Percentiles rank a stretch among this genome's conserved stretches.
Evolutionary conservation across 1,140 invertebrate species (phyloP).

Genomic region (Bradysia coprophila): DNA sequence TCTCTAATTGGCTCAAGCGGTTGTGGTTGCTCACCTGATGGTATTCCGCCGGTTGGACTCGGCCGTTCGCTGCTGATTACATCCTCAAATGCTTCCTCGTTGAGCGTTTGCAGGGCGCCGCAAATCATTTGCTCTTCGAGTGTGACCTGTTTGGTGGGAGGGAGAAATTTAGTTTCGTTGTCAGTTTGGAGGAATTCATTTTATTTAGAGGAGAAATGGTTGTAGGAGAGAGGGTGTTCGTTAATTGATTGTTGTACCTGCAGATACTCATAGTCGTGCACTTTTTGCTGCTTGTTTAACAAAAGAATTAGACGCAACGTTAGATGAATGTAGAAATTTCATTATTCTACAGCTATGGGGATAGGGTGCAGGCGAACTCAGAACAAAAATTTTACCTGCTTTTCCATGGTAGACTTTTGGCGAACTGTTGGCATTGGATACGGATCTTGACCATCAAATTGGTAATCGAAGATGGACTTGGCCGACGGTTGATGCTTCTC

Average conservation of each 20-base stretch:
- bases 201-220: no score
- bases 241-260: constrained; percentile 12
- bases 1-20: constrained; percentile 24
- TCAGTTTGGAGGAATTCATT: no score
- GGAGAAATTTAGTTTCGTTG: no score
- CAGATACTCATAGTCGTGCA: constrained; percentile 23
- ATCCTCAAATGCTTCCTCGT: constrained; percentile 82
- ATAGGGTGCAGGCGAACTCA: no score
- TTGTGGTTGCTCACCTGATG: constrained; percentile 24
- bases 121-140: constrained; percentile 89
- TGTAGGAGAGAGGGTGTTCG: no score
- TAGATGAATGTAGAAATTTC: no score
- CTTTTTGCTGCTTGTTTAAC: constrained; percentile 17
- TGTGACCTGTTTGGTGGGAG: constrained; percentile 77
- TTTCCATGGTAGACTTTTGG: constrained; percentile 8
- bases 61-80: constrained; percentile 37
- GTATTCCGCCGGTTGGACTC: constrained; percentile 25
- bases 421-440: not conserved
- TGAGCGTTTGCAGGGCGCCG: constrained; percentile 75
- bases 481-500: constrained; percentile 36
- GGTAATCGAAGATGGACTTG: not conserved
- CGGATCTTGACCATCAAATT: not conserved
- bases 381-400: no score
- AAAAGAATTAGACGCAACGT: no score
- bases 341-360: no score